Evolutionary conservation across 2,797 vertebrate genomes (phyloP), one percentile per base, ranked within the genome.

Genomic region (Anabacerthia variegaticeps): DNA sequence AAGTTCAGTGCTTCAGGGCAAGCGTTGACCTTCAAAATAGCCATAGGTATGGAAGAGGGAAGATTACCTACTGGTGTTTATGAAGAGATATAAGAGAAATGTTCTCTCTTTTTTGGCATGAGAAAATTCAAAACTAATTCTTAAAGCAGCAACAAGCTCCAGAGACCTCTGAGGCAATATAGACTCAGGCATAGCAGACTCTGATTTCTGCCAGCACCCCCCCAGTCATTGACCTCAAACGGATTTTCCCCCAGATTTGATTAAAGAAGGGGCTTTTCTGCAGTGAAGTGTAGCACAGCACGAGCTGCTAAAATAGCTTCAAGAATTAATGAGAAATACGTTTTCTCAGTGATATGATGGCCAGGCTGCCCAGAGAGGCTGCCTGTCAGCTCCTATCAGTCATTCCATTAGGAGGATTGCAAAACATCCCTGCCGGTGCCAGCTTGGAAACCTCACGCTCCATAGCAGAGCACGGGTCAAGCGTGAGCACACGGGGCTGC

Each of bases 311-410:
- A 79, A 88, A 92, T 16, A 87, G 49, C 81, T 69, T 72, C 39
- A 22, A 85, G 94, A 91, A 89, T 58, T 80, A 95, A 94, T 41
- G 72, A 89, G 72, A 95, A 85, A 83, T 65, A 46, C 0, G 23
- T 94, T 84, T 94, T 85, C 80, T 88, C 88, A 54, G 79, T 37
- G 88, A 90, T 84, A 51, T 4, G 55, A 76, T 79, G 67, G 77
- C 88, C 71, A 78, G 85, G 65, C 56, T 79, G 74, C 85, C 83
- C 76, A 62, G 90, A 54, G 94, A 87, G 75, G 43, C 83, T 87
- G 62, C 75, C 78, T 94, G 93, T 95, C 94, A 95, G 66, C 83
- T 95, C 83, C 78, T 59, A 93, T 95, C 93, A 93, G 81, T 96
- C 93, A 93, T 62, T 77, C 68, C 92, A 67, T 55, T 4, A 88